Evolutionary conservation across 1,140 invertebrate genomes (phyloP), one percentile per base, ranked within the genome.

Genomic region (Papilio aristodemus): DNA sequence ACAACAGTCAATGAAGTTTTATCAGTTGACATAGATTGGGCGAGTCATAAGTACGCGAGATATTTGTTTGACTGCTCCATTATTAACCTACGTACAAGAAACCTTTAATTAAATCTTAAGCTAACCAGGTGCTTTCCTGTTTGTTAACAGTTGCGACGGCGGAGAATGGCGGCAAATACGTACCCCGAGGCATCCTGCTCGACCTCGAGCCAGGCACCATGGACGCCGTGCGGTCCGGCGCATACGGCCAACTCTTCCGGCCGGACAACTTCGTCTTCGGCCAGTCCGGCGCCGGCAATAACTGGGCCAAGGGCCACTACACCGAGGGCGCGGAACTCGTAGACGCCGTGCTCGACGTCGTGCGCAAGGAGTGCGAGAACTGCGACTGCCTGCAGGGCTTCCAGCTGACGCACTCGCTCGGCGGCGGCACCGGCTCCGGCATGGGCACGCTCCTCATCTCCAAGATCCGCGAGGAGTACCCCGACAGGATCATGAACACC

Each of bases 271-370:
- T 86, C 77, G 86, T 88, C 3, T 88, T 86, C 81, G 86, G 86
- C 38, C 86, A 88, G 73, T 84, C 81, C 64, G 85, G 85, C 72
- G 85, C 83, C 71, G 85, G 83, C 70, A 95, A 95, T 90, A 95
- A 95, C 83, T 95, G 94, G 97, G 97, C 97, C 60, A 97, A 97
- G 88, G 97, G 97, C 27, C 97, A 98, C 87, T 98, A 98, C 92
- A 98, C 97, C 57, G 97, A 98, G 92, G 96, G 94, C 54, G 94
- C 94, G 2, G 95, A 95, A 75, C 89, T 96, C 39, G 94, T 96
- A 25, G 96, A 97, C 83, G 93, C 95, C 1, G 96, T 97, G 8
- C 84, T 97, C 4, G 96, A 97, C 84, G 95, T 97, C 0, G 94
- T 97, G 58, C 93, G 96, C 14, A 97, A 96, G 84, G 96, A 97